Evolutionary conservation across 2,797 vertebrate species (phyloP), one percentile per base, ranked within the genome.

Genomic region (Melanogrammus aeglefinus): DNA sequence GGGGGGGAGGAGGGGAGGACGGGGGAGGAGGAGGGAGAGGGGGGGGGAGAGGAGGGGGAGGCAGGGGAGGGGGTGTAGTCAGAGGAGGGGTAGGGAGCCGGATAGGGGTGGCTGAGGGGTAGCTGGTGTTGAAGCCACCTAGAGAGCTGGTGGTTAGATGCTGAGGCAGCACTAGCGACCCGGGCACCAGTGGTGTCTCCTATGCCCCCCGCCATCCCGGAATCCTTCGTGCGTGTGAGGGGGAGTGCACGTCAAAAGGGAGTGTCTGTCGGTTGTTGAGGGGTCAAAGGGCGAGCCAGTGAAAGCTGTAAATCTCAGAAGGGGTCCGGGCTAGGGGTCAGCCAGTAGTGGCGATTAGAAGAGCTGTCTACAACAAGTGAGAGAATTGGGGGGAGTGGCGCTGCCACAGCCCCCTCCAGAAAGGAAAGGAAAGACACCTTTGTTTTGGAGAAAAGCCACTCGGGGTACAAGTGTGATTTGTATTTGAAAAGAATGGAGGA

Each of bases 231-330:
- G 89, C 90, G 90, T 72, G 84, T 90, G 88, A 91, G 36, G 36
- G 36, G 36, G 31, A 36, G 36, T 38, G 36, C 36, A 38, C 36
- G 36, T 38, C 36, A 38, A 38, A 36, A 85, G 85, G 85, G 85
- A 90, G 88, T 89, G 89, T 91, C 89, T 84, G 90, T 90, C 76
- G 90, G 91, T 90, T 88, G 90, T 88, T 86, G 78, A 7, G 35
- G 72, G 57, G 87, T 79, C 86, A 92, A 87, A 87, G 92, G 92
- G 93, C 91, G 90, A 90, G 84, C 86, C 88, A 89, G 90, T 91
- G 90, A 92, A 94, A 92, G 92, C 91, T 92, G 87, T 93, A 93
- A 94, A 90, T 93, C 89, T 88, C 90, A 91, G 88, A 91, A 90
- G 89, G 90, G 85, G 84, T 91, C 81, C 63, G 47, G 89, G 89